Conservation (phyloP, 2,113 vertebrate species). For the Gadus macrocephalus region DNA sequence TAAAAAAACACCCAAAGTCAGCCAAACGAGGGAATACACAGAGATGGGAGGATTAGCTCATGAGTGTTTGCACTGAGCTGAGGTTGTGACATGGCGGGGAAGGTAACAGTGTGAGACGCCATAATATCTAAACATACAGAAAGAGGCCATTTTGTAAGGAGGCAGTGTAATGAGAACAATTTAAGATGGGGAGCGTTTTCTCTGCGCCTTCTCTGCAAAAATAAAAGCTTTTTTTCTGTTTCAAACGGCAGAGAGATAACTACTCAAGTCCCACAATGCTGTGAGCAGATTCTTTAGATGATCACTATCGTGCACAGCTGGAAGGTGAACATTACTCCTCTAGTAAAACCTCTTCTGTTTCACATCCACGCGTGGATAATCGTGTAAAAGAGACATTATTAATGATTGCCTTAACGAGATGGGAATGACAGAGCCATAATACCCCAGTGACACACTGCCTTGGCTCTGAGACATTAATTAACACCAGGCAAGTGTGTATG, state of each 20-base stretch:
- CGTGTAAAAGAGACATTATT: background rate
- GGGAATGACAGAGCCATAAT: background rate
- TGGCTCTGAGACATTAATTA: constrained; percentile 21
- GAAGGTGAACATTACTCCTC: no score
- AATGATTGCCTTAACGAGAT: background rate
- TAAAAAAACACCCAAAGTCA: background rate
- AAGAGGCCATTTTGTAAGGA: constrained; percentile 62
- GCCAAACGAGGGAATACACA: constrained; percentile 11
- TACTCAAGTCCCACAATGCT: background rate
- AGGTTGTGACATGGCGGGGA: constrained; percentile 1
- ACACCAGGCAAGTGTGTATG: background rate
- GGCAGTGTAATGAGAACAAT: background rate
- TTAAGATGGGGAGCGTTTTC: constrained; percentile 1
- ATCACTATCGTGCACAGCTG: no score
- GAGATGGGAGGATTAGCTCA: background rate
- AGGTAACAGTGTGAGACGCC: constrained; percentile 41
- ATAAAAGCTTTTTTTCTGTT: background rate
- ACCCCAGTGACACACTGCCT: constrained; percentile 17
- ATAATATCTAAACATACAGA: constrained; percentile 50
- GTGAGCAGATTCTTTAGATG: background rate
- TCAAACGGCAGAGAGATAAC: background rate
- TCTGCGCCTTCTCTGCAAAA: background rate
- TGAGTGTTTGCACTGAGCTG: constrained; percentile 2
- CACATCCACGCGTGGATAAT: background rate
- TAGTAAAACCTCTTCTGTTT: background rate